Conservation (phyloP, 2,797 vertebrate species). For the Sebastes iracundus region DNA sequence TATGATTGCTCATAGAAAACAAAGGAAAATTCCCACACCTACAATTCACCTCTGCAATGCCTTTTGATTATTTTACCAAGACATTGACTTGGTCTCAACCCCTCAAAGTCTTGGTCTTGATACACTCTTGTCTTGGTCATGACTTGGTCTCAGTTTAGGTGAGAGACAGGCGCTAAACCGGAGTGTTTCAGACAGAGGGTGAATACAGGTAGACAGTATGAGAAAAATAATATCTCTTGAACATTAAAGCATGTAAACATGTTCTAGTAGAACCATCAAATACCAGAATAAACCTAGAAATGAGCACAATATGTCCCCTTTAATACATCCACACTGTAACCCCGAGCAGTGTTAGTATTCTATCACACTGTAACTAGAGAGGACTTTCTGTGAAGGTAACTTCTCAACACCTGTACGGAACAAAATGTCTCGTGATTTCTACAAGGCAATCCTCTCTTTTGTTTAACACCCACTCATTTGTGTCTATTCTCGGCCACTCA, state of each 20-base stretch:
- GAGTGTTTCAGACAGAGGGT: too few species aligned
- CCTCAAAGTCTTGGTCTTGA: too few species aligned
- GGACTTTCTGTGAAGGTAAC: background rate
- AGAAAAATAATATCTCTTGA: background rate
- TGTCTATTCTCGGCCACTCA: constrained; percentile 36
- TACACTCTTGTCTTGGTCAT: too few species aligned
- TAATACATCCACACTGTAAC: background rate
- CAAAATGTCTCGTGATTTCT: background rate
- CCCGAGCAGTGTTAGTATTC: background rate
- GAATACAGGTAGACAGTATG: too few species aligned
- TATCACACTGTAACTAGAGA: background rate
- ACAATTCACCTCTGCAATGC: too few species aligned
- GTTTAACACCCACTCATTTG: constrained; percentile 11
- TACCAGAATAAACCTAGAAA: background rate
- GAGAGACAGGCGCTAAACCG: too few species aligned
- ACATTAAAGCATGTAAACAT: background rate
- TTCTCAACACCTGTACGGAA: background rate
- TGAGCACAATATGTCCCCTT: background rate
- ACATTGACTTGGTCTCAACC: too few species aligned
- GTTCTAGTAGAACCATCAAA: background rate
- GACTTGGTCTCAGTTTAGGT: too few species aligned
- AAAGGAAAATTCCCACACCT: too few species aligned
- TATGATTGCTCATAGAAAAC: too few species aligned
- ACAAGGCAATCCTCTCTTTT: background rate
- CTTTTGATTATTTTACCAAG: too few species aligned